Base-by-base conservation (phyloP, 1,140 invertebrate species). In the Ganaspis sp. region DNA sequence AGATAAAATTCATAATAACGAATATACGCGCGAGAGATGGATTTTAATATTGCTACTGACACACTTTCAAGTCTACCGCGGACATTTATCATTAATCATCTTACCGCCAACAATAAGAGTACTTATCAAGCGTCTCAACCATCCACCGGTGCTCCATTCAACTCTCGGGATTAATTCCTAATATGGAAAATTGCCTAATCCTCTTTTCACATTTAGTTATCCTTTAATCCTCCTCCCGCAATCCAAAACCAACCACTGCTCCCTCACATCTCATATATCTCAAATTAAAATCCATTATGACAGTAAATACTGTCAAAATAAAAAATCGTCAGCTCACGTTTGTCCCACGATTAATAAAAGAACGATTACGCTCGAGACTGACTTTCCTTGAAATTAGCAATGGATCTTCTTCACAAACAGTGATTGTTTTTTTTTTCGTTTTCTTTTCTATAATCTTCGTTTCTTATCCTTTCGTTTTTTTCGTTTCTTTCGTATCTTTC, bases 1-100 rank as follows among this genome's bases (percentile, higher is more conserved):
- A 64, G 58, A 64, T 64, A 29, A n/a, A 64, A 64, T 64, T 64
- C 58, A 64, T 64, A 29, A 64, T 64, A 11, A 64, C 58, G 26
- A 8, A 64, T 64, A 8, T 11, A 12, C 3, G 26, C 11, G 23
- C 21, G 2, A 64, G 23, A 64, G 58, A 64, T 5, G 21, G n/a
- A 26, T 8, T 64, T 64, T 64, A 29, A 64, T 64, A 64, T 64
- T 64, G 23, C 58, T 26, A 64, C 58, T n/a, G 58, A 64, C 58
- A 64, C n/a, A 64, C 58, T 64, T 64, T 34, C 23, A 34, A 64
- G 58, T 64, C 23, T 8, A 64, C 58, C 58, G 26, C 58, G 23
- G 23, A 64, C 58, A 64, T 64, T 64, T 26, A 64, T 29, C 58
- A 64, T 64, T 64, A 64, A 64, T 64, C 58, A 64, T 21, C 23